Evolutionary conservation across 2,888 invertebrate species (phyloP).

Genomic region (Listrodromus nycthemerus): DNA sequence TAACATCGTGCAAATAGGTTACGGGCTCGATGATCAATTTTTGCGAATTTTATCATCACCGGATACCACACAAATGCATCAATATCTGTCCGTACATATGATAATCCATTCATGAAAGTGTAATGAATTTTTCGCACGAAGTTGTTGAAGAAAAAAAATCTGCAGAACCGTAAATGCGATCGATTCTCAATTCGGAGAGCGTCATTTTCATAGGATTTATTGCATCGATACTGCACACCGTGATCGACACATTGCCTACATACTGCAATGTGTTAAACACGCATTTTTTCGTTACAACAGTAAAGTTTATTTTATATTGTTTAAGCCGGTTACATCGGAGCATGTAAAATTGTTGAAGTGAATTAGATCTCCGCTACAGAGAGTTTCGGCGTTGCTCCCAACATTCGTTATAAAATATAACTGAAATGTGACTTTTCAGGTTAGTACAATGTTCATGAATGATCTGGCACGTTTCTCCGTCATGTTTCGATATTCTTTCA

Average conservation of each 20-base stretch:
- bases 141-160: background rate
- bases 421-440: background rate
- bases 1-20: slow-evolving; percentile 42
- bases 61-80: background rate
- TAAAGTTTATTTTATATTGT: background rate
- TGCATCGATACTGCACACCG: background rate
- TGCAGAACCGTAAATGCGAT: background rate
- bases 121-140: background rate
- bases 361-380: background rate
- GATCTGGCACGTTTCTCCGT: background rate
- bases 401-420: background rate
- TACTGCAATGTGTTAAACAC: background rate
- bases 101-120: slow-evolving; percentile 10
- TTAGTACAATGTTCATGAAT: background rate
- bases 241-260: background rate
- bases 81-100: background rate
- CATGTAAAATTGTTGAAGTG: background rate
- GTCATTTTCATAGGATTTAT: background rate
- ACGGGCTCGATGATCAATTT: slow-evolving; percentile 57
- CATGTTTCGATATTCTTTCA: slow-evolving; percentile 4
- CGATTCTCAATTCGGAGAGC: background rate
- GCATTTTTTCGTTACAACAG: background rate
- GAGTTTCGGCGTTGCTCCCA: background rate
- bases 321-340: background rate
- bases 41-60: slow-evolving; percentile 39